A percentile compares a stretch with the other conserved stretches of the same genome.
These are phyloP conservation scores for Boloria euphrosyne DNA, from an alignment of 2,888 invertebrate genomes.

Conservation along the genomic window DNA sequence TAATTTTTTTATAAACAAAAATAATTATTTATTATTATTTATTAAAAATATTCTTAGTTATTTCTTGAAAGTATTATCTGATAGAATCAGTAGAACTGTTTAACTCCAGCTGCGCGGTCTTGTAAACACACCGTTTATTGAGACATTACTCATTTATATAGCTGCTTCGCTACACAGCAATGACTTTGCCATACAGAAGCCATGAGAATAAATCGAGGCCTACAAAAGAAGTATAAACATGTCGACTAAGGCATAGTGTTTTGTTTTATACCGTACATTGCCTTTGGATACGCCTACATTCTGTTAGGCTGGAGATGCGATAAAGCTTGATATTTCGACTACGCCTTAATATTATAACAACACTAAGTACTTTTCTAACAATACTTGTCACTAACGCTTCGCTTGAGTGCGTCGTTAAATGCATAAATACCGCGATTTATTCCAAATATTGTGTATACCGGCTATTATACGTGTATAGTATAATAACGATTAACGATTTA, in stretches of 20 bases:
- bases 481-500: too few species aligned
- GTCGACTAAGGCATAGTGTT: background rate
- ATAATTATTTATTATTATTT: background rate
- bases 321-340: too few species aligned
- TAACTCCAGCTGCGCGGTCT: conserved; percentile 31
- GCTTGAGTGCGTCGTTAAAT: too few species aligned
- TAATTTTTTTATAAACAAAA: too few species aligned
- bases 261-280: background rate
- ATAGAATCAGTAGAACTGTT: conserved; percentile 18
- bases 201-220: conserved; percentile 19
- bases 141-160: conserved; percentile 51
- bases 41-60: conserved; percentile 17
- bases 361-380: too few species aligned
- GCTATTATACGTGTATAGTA: too few species aligned
- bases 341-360: too few species aligned
- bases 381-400: too few species aligned
- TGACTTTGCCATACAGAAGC: conserved; percentile 25
- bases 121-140: conserved; percentile 48
- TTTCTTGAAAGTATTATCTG: conserved; percentile 23
- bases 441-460: too few species aligned
- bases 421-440: too few species aligned
- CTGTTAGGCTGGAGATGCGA: too few species aligned
- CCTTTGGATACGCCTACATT: background rate
- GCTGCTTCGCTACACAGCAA: conserved; percentile 44
- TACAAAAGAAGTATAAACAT: conserved; percentile 26